A percentile compares a stretch with the other conserved stretches of the same genome.
Conservation (phyloP, 2,113 vertebrate genomes). For the Phocoena phocoena region DNA sequence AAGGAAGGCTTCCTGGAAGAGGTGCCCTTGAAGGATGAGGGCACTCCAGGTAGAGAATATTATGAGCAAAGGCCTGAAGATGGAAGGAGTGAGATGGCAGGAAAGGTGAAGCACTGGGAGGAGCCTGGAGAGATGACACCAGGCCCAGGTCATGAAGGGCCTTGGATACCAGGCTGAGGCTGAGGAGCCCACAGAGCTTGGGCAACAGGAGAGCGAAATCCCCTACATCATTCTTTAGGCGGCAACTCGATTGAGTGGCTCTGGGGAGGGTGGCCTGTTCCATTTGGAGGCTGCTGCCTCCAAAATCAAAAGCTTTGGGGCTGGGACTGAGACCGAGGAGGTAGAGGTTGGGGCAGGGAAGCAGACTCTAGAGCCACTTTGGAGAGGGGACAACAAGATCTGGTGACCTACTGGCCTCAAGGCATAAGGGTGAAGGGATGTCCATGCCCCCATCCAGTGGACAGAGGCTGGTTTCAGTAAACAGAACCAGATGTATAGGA, state of each 20-base stretch:
- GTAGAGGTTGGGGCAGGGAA: background rate
- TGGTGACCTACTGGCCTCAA: background rate
- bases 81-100: background rate
- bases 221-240: background rate
- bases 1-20: background rate
- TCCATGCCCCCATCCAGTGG: too few relatives aligned
- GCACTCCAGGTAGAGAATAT: background rate
- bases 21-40: background rate
- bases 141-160: background rate
- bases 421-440: background rate
- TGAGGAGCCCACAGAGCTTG: background rate
- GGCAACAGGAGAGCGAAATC: background rate
- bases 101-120: background rate
- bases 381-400: background rate
- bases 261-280: background rate
- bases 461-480: background rate
- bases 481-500: background rate
- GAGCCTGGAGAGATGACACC: background rate
- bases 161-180: background rate
- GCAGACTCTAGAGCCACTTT: background rate
- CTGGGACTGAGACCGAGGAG: background rate
- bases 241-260: background rate
- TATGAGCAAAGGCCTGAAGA: background rate
- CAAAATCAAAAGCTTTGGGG: background rate
- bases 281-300: background rate